Evolutionary conservation across 2,888 invertebrate genomes (phyloP).

Genomic region (Hyles lineata): DNA sequence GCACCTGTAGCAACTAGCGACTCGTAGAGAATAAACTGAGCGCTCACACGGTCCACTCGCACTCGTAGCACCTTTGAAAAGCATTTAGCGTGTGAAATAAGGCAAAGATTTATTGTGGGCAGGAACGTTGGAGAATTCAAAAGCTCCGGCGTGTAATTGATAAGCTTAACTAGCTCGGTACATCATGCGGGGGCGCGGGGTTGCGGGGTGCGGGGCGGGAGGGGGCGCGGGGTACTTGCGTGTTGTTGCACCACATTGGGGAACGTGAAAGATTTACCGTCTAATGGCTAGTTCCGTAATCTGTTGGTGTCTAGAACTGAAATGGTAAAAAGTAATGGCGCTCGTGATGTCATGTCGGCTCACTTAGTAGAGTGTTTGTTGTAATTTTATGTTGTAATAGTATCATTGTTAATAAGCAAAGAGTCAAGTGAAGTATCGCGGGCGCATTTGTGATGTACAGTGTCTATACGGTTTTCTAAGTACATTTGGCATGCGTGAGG

Average conservation of each 20-base stretch:
- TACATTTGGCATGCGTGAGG: no score
- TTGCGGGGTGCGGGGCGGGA: neutral
- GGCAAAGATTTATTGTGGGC: conserved; percentile 2
- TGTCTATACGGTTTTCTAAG: no score
- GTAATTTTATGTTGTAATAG: no score
- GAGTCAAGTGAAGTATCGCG: no score
- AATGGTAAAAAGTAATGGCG: neutral
- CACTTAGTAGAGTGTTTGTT: no score
- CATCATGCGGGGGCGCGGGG: neutral
- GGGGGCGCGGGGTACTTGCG: neutral
- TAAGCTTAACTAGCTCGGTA: neutral
- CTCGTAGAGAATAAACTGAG: neutral
- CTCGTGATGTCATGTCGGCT: no score
- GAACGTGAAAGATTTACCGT: conserved; percentile 1
- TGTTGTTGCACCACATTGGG: neutral
- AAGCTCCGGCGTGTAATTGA: conserved; percentile 12
- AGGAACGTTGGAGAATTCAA: neutral
- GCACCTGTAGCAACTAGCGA: neutral
- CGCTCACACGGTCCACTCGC: neutral
- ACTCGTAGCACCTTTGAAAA: conserved; percentile 2
- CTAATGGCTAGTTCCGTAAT: conserved; percentile 8
- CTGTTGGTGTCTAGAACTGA: conserved; percentile 1
- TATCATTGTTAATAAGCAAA: no score
- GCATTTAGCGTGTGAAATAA: neutral
- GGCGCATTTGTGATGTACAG: no score